A percentile compares a stretch with the other conserved stretches of the same genome.
Conservation (phyloP, 2,888 invertebrate species). For the Spodoptera exigua region DNA sequence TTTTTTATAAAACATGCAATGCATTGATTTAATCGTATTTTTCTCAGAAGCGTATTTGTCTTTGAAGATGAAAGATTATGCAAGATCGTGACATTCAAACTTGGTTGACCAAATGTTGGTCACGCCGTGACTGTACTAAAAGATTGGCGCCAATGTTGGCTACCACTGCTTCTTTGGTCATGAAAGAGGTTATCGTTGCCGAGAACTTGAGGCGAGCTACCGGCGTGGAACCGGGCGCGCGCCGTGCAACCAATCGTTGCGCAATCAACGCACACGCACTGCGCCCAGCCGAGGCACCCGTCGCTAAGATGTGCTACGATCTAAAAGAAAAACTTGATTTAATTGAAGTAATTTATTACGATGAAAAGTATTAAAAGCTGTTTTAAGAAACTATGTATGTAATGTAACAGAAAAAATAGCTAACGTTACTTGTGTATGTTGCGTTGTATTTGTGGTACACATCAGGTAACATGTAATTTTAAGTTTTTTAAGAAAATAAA, state of each 20-base stretch:
- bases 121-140: not conserved
- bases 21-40: not conserved
- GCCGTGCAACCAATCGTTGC: slow-evolving; percentile 72
- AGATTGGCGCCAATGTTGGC: slow-evolving; percentile 9
- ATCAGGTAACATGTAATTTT: too few relatives aligned
- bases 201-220: slow-evolving; percentile 80
- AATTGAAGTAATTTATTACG: slow-evolving; percentile 11
- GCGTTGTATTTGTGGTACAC: too few relatives aligned
- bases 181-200: slow-evolving; percentile 82
- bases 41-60: not conserved
- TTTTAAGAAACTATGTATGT: too few relatives aligned
- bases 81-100: too few relatives aligned
- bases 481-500: not conserved
- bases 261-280: slow-evolving; percentile 73
- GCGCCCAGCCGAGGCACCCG: slow-evolving; percentile 48
- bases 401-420: too few relatives aligned
- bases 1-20: too few relatives aligned
- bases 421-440: too few relatives aligned
- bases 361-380: not conserved
- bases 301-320: slow-evolving; percentile 36
- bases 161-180: slow-evolving; percentile 44
- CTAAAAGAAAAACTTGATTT: slow-evolving; percentile 34
- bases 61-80: not conserved
- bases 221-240: slow-evolving; percentile 69
- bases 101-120: slow-evolving; percentile 1